Evolutionary conservation across 2,888 invertebrate species (phyloP), one percentile per base, ranked within the genome.

Genomic region (Frankliniella fusca): DNA sequence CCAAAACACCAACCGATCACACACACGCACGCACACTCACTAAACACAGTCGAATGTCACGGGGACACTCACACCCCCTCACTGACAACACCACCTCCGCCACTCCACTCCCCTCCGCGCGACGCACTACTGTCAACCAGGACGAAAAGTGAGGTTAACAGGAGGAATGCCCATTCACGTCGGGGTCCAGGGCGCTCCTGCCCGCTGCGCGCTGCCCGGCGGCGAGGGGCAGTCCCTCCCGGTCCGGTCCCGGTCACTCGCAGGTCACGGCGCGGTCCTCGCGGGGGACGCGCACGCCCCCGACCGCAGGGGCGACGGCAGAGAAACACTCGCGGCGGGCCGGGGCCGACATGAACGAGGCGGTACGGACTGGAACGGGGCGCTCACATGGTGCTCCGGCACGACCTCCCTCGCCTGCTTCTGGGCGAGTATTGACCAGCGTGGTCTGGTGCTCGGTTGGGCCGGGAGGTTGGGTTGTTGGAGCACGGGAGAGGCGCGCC

Each of bases 381-480:
- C 70, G 70, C 70, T 76, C 70, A 76, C 70, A 76, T 76, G 70
- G 70, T 76, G 70, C 23, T 9, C 1, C 23, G 23, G 70, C 9
- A 38, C 70, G 70, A 76, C 70, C 70, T 76, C 70, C 70, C 70
- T 76, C 70, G 70, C 70, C 70, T 76, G 70, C 70, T 76, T 23
- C 70, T 76, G 23, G 12, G 70, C 70, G 70, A 76, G 70, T 76
- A 76, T 76, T 76, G 70, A 76, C 70, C 70, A 76, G 70, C 38
- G 38, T 38, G 38, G 38, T 38, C 38, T 38, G 38, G 38, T 38
- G 38, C 38, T 38, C 38, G 38, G 38, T 38, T 38, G 38, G 38
- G 38, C 38, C 38, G 38, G 38, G 38, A 38, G 38, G 38, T 38
- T 38, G 38, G 38, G 38, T 38, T 38, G 38, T 38, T 38, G 38